Conservation (phyloP, 2,113 vertebrate species). For the Speoplatyrhinus poulsoni region DNA sequence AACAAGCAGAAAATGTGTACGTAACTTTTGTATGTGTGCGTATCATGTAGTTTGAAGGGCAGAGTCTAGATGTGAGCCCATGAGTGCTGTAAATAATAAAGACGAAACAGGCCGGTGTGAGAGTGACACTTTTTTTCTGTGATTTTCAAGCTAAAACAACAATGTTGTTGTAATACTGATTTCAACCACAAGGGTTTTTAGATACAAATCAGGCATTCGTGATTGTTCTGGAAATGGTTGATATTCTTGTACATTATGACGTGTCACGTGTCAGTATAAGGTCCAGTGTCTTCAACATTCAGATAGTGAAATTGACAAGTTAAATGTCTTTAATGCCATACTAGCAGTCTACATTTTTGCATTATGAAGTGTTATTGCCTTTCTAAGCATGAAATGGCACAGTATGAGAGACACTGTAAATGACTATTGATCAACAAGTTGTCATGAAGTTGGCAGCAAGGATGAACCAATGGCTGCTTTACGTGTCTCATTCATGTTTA, state of each 20-base stretch:
- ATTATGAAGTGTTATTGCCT: slow-evolving; percentile 64
- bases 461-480: slow-evolving; percentile 55
- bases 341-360: slow-evolving; percentile 43
- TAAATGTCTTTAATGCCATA: background rate
- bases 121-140: too few relatives aligned
- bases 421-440: slow-evolving; percentile 48
- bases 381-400: too few relatives aligned
- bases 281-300: slow-evolving; percentile 46
- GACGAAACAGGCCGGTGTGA: too few relatives aligned
- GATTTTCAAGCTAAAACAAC: too few relatives aligned
- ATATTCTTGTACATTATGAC: slow-evolving; percentile 29
- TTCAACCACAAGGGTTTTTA: too few relatives aligned
- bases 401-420: slow-evolving; percentile 37
- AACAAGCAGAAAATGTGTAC: too few relatives aligned
- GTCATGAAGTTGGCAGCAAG: slow-evolving; percentile 45
- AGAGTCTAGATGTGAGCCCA: too few relatives aligned
- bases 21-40: too few relatives aligned
- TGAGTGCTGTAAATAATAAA: too few relatives aligned
- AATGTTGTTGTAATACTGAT: too few relatives aligned
- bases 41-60: too few relatives aligned
- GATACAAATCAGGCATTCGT: background rate
- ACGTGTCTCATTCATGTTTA: slow-evolving; percentile 47
- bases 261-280: background rate
- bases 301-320: slow-evolving; percentile 24
- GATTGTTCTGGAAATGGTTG: slow-evolving; percentile 41